Conservation (phyloP, 2,888 invertebrate genomes). For the Baronia brevicornis region DNA sequence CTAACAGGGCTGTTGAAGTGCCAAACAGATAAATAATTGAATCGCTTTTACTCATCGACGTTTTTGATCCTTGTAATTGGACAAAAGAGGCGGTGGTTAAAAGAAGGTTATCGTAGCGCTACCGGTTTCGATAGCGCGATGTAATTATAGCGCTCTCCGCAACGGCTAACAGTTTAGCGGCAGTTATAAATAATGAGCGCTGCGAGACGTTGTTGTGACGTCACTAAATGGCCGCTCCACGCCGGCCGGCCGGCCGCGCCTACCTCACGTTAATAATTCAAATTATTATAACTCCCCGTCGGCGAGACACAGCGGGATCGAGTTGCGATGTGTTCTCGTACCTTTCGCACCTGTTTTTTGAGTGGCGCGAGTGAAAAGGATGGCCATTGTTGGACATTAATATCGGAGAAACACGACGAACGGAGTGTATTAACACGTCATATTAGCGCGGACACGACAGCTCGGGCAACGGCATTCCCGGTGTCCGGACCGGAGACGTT, state of each 20-base stretch:
- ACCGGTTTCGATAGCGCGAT: no score
- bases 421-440: constrained; percentile 65
- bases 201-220: not conserved
- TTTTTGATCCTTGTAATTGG: no score
- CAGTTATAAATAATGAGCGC: constrained; percentile 3
- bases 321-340: constrained; percentile 16
- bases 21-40: no score
- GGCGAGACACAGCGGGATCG: constrained; percentile 11
- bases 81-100: no score
- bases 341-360: constrained; percentile 14
- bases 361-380: constrained; percentile 27
- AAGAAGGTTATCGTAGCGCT: no score
- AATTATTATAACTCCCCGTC: constrained; percentile 25
- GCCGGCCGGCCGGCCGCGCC: constrained; percentile 15
- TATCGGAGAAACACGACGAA: constrained; percentile 57
- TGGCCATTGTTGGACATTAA: constrained; percentile 51
- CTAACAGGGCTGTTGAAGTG: no score
- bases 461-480: constrained; percentile 66
- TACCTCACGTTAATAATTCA: constrained; percentile 30
- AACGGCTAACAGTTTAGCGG: not conserved
- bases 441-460: constrained; percentile 59
- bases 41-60: no score
- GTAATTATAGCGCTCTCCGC: not conserved
- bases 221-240: constrained; percentile 4
- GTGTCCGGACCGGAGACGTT: no score